Conservation (phyloP, 2,797 vertebrate genomes). For the Leptoclinus maculatus region DNA sequence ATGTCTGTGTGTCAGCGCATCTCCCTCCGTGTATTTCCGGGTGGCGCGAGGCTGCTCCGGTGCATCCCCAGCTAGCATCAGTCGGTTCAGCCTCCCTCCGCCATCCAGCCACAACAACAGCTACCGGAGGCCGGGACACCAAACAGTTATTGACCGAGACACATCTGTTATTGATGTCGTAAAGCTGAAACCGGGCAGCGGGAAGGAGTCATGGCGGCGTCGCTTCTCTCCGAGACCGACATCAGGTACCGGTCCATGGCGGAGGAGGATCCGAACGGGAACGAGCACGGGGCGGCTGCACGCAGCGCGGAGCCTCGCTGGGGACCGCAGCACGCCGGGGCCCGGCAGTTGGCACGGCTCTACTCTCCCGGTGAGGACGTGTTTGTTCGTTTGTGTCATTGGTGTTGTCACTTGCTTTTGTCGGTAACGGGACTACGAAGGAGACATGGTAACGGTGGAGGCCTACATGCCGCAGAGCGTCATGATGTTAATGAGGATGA, state of each 20-base stretch:
- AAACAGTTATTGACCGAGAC: constrained; percentile 20
- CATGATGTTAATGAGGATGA: background rate
- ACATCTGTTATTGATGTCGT: constrained; percentile 59
- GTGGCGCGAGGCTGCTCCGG: constrained; percentile 57
- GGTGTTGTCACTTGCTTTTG: background rate
- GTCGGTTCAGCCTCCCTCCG: constrained; percentile 30
- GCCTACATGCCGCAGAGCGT: constrained; percentile 36
- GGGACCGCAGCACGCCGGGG: constrained; percentile 87
- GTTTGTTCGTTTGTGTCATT: background rate
- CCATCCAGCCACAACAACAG: constrained; percentile 13
- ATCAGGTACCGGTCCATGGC: constrained; percentile 87
- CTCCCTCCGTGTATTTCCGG: constrained; percentile 77
- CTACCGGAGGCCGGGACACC: constrained; percentile 29
- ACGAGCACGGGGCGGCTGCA: constrained; percentile 86
- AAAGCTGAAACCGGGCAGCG: constrained; percentile 59
- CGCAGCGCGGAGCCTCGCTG: constrained; percentile 83
- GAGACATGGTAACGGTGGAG: constrained; percentile 22
- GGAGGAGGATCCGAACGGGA: constrained; percentile 88
- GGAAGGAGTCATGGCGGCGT: constrained; percentile 72
- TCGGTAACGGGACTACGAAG: background rate
- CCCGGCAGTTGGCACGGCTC: constrained; percentile 83
- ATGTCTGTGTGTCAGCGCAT: constrained; percentile 61
- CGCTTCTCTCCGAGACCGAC: constrained; percentile 84
- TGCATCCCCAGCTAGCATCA: constrained; percentile 43
- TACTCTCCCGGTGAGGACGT: constrained; percentile 84